Base-by-base conservation (phyloP, 2,888 invertebrate species). In the Temnothorax ravouxi region DNA sequence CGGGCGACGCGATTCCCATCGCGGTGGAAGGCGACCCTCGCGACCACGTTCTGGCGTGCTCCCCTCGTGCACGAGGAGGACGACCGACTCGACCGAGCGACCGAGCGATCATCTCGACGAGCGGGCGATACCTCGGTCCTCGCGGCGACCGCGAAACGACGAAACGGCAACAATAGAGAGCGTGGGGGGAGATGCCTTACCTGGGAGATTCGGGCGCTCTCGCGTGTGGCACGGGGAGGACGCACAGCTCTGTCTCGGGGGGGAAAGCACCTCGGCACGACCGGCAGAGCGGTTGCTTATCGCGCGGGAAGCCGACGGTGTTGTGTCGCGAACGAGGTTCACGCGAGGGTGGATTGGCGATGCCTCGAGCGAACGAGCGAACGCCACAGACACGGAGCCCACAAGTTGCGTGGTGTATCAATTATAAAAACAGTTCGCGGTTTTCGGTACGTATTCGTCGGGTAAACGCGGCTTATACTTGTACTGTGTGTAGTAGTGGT, bases 381-480 rank as follows among this genome's bases (percentile, higher is more conserved):
- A 87, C 82, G 83, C 81, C 67, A 66, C 87, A 25, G 82, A 89
- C 86, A 84, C 84, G 79, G 81, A 90, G 88, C 89, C 89, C 89
- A 89, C 90, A 86, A 88, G 89, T 18, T 15, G 69, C 44, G 91
- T 89, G 88, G 69, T 54, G 91, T 89, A 88, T 88, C 89, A 92
- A 93, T 92, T 93, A 93, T 91, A 92, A 92, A 92, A 92, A 93
- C 93, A 93, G 90, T 92, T 91, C 52, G 56, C 38, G 59, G 15
- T 15, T 21, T 44, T 71, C 15, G 41, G 41, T 59, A 56, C 6
- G 13, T 76, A 66, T 61, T 61, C 15, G 11, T 44, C 18, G 25
- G 54, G 64, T 29, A 29, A 41, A 56, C 59, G 34, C 88, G 84
- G 34, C 18, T 64, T 59, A 34, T 6, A 76, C 75, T 76, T 34